A percentile compares a stretch with the other conserved stretches of the same genome.
Evolutionary conservation across 1,140 invertebrate genomes (phyloP).

Genomic region (Caenorhabditis elegans): DNA sequence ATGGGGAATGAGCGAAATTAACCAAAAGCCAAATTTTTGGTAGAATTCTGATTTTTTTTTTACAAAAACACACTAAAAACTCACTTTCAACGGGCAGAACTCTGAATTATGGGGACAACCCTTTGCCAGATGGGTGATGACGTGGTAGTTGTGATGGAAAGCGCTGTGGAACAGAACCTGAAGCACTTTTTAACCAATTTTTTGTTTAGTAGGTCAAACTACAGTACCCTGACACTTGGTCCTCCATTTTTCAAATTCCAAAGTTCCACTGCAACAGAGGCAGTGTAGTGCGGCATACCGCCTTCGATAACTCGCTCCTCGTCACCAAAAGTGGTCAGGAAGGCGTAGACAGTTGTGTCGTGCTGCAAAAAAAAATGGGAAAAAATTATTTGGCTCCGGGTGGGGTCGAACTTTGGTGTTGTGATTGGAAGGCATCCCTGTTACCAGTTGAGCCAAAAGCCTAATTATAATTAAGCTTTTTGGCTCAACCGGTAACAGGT

Average conservation of each 20-base stretch:
- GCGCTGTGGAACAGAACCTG: conserved; percentile 58
- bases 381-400: too few species aligned
- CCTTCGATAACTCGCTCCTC: conserved; percentile 55
- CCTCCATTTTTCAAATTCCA: conserved; percentile 51
- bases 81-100: conserved; percentile 52
- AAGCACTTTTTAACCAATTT: not conserved
- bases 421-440: too few species aligned
- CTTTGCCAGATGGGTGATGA: conserved; percentile 58
- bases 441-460: too few species aligned
- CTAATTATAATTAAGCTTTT: too few species aligned
- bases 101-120: conserved; percentile 55
- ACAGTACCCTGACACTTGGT: conserved; percentile 51
- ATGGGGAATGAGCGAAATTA: too few species aligned
- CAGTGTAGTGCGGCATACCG: conserved; percentile 58
- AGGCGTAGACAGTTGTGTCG: conserved; percentile 57
- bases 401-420: too few species aligned
- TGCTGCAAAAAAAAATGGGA: conserved; percentile 46
- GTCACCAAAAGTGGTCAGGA: conserved; percentile 57
- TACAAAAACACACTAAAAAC: not conserved
- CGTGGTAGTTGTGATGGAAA: conserved; percentile 56
- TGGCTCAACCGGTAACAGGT: too few species aligned
- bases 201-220: not conserved
- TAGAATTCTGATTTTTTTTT: not conserved
- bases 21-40: too few species aligned
- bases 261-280: conserved; percentile 55